Evolutionary conservation across 2,888 invertebrate species (phyloP).

Genomic region (Hipparchia sbordonii): DNA sequence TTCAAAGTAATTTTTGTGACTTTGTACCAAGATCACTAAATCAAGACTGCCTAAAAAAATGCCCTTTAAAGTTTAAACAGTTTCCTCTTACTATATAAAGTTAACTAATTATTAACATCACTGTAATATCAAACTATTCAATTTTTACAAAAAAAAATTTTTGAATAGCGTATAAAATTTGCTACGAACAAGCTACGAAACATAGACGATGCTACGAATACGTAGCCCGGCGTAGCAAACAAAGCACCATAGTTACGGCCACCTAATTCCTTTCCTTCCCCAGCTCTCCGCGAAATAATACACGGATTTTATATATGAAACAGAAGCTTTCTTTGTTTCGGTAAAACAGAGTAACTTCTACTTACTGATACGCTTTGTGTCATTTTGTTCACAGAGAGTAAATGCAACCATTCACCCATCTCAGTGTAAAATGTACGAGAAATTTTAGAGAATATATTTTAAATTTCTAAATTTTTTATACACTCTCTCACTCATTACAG

Average conservation of each 20-base stretch:
- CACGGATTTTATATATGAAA: conserved; percentile 40
- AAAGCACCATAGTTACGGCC: conserved; percentile 36
- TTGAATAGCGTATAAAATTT: conserved; percentile 17
- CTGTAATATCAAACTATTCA: neutral
- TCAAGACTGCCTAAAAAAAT: no score
- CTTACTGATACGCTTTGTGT: conserved; percentile 38
- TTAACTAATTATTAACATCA: neutral
- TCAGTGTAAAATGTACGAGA: conserved; percentile 18
- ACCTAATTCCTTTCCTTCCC: conserved; percentile 38
- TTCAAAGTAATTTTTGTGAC: no score
- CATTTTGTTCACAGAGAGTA: conserved; percentile 29
- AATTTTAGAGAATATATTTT: conserved; percentile 9
- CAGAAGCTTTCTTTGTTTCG: conserved; percentile 39
- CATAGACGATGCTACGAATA: conserved; percentile 33
- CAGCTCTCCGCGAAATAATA: conserved; percentile 38
- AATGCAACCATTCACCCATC: conserved; percentile 21
- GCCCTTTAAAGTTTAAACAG: no score
- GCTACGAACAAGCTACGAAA: conserved; percentile 20
- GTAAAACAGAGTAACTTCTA: conserved; percentile 37
- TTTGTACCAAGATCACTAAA: no score
- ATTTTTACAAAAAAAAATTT: neutral
- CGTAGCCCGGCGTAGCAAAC: conserved; percentile 38
- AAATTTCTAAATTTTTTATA: neutral
- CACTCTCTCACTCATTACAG: no score
- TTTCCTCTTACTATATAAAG: neutral